Evolutionary conservation across 2,113 vertebrate species (phyloP).

Genomic region (Mohoua ochrocephala): DNA sequence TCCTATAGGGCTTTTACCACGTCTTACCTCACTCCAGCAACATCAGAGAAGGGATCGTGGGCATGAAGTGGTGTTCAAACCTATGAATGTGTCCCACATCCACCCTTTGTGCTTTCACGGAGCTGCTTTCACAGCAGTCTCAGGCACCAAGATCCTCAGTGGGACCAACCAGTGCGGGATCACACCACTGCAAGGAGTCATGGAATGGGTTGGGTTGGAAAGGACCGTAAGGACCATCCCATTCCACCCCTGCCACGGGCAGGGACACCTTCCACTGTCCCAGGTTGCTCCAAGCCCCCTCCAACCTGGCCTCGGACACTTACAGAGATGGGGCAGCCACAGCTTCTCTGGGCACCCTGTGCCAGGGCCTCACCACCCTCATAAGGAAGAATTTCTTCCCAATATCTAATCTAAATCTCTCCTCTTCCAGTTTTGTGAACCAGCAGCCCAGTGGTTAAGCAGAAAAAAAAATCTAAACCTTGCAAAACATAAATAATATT

Average conservation of each 20-base stretch:
- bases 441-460: background rate
- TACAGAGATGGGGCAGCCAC: background rate
- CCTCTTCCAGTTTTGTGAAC: background rate
- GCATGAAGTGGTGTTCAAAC: background rate
- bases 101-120: accelerated
- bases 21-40: background rate
- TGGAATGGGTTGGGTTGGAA: background rate
- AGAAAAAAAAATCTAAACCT: background rate
- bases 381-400: background rate
- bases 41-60: background rate
- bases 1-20: background rate
- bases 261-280: accelerated
- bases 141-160: background rate
- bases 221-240: accelerated
- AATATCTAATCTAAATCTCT: too few relatives aligned
- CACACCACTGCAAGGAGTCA: background rate
- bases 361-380: accelerated
- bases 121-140: background rate
- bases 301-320: background rate
- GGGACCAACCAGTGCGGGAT: background rate
- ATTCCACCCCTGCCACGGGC: background rate
- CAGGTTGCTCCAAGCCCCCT: accelerated
- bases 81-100: background rate
- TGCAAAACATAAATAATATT: background rate
- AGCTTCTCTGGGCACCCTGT: background rate